phyloP scores from a whole-genome alignment of 2,113 vertebrate genomes.

The Oreotrochilus melanogaster region DNA sequence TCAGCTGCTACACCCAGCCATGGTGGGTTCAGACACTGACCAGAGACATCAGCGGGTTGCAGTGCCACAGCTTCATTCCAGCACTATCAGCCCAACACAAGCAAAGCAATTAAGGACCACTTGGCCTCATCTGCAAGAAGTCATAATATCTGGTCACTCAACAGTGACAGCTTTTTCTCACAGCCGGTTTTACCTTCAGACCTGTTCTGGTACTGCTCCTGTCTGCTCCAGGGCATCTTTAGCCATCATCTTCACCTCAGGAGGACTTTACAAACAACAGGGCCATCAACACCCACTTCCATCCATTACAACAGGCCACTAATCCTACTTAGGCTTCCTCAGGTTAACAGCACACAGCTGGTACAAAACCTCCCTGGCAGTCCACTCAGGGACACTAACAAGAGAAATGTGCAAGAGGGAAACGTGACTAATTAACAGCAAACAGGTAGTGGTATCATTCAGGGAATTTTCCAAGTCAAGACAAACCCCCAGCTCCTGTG shows the following conservation, averaged over 20 bases:
- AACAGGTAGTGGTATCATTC: neutral
- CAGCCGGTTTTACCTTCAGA: neutral
- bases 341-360: neutral
- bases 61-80: neutral
- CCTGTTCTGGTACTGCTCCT: neutral
- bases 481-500: neutral
- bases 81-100: neutral
- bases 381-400: neutral
- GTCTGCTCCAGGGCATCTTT: neutral
- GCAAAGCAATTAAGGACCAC: neutral
- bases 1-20: accelerated
- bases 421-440: neutral
- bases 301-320: neutral
- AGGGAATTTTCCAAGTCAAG: neutral
- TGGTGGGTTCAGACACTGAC: neutral
- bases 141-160: neutral
- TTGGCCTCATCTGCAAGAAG: neutral
- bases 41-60: neutral
- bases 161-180: neutral
- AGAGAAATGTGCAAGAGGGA: neutral
- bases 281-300: neutral
- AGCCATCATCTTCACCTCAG: neutral
- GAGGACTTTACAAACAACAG: neutral
- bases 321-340: neutral
- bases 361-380: neutral